Evolutionary conservation across 2,888 invertebrate genomes (phyloP), one percentile per base, ranked within the genome.

Genomic region (Formica aserva): DNA sequence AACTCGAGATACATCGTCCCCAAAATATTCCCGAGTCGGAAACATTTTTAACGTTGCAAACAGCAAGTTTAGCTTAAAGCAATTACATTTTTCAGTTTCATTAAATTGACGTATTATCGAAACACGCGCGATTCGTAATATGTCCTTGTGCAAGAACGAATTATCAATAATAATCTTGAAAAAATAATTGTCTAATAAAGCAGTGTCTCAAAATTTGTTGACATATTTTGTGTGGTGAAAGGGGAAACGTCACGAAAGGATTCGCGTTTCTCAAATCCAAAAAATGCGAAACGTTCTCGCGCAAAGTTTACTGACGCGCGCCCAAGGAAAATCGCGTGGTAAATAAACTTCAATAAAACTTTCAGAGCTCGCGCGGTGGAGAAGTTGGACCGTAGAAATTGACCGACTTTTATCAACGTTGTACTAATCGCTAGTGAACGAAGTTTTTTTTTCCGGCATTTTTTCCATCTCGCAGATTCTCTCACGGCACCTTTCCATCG

Each of bases 261-360:
- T 75, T 74, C 52, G 52, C 52, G n/a, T n/a, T n/a, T 52, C 6
- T 52, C n/a, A 52, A 62, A 55, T 35, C 55, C 18, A 62, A 72
- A 66, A 71, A 38, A 65, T 29, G 38, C 11, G 8, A 82, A 84
- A 82, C 52, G 57, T 9, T 18, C 63, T 72, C 55, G 13, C 71
- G 29, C 45, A 74, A 74, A 67, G 38, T 69, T 66, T 26, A 3
- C 13, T 67, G 3, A 1, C 41, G 57, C 29, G 26, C 18, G 41
- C 29, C 52, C 52, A 78, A 52, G n/a, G n/a, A 11, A 57, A 80
- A 78, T 18, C 63, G 62, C 26, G 26, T 62, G 29, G 82, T 76
- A 83, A 85, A 85, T 85, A 87, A 90, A 90, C 82, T 88, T 90
- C 87, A 87, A 88, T 90, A 86, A 86, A 90, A 88, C 85, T 90